Base-by-base conservation (phyloP, 2,113 vertebrate species). In the Hyaena hyaena region DNA sequence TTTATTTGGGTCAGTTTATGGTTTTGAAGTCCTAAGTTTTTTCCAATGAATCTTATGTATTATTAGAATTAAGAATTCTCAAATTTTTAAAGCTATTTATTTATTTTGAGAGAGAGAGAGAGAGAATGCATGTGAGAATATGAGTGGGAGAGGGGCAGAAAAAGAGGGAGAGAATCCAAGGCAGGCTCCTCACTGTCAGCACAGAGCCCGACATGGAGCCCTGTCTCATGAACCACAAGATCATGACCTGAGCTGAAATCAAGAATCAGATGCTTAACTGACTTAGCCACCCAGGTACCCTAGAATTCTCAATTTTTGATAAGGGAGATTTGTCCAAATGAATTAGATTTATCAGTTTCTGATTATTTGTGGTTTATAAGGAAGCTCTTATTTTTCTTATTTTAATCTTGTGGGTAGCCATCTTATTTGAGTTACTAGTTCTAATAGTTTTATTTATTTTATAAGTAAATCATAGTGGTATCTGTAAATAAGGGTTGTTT, bases 381-480 rank as follows among this genome's bases (percentile, higher is more conserved):
- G 76, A 82, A 88, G 39, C 61, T 88, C 7, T 88, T 88, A 31
- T 82, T 82, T 92, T 94, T 91, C 31, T 82, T 53, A 74, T 87
- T 96, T 94, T 81, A 23, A 61, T 73, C n/a, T 65, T 73, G 15
- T 86, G 28, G 43, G 17, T 90, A 43, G 11, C 74, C 61, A 69
- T 82, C 43, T 76, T 85, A 35, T 80, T 88, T 28, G 14, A 68
- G 2, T 35, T 79, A 10, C 84, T 93, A 53, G 58, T 74, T 95
- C 3, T 85, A 63, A 48, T 82, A 35, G 23, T 85, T 96, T 80
- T 85, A 73, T 79, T 43, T 14, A 68, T 45, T 85, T 80, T 55
- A 66, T 33, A 73, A 86, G 8, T 80, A 80, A 69, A 85, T 45
- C 35, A 61, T 15, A 91, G 43, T 68, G 66, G 24, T 61, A 76